Conservation (phyloP, 2,888 invertebrate genomes). For the Coenonympha glycerion region DNA sequence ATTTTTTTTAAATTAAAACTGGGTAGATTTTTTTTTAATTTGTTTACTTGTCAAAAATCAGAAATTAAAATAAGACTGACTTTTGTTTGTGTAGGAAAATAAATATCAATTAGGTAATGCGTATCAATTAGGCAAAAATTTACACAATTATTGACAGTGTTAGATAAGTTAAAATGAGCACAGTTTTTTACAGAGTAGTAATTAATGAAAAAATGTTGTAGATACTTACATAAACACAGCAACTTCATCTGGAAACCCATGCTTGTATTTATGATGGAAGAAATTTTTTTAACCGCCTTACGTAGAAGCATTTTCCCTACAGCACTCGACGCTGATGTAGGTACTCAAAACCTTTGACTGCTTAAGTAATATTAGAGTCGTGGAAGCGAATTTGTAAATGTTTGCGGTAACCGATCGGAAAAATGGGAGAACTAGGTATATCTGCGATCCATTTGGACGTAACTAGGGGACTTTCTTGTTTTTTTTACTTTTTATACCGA, state of each 20-base stretch:
- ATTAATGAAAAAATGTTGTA: slow-evolving; percentile 19
- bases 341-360: neutral
- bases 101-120: too few relatives aligned
- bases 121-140: too few relatives aligned
- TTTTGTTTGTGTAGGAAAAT: too few relatives aligned
- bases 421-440: slow-evolving; percentile 31
- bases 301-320: slow-evolving; percentile 19
- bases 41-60: too few relatives aligned
- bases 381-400: slow-evolving; percentile 13
- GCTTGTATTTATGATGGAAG: slow-evolving; percentile 25
- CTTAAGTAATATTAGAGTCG: slow-evolving; percentile 2
- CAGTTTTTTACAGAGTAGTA: neutral
- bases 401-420: slow-evolving; percentile 2
- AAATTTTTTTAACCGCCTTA: slow-evolving; percentile 36
- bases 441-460: slow-evolving; percentile 43
- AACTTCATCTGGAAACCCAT: slow-evolving; percentile 42
- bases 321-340: slow-evolving; percentile 3
- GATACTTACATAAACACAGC: slow-evolving; percentile 66
- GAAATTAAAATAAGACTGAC: too few relatives aligned
- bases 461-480: slow-evolving; percentile 44
- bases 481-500: slow-evolving; percentile 61
- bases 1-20: too few relatives aligned
- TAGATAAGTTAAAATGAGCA: neutral
- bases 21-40: neutral
- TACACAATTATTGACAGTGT: neutral